Base-by-base conservation (phyloP, 2,888 invertebrate genomes). In the Apodemia duryi region DNA sequence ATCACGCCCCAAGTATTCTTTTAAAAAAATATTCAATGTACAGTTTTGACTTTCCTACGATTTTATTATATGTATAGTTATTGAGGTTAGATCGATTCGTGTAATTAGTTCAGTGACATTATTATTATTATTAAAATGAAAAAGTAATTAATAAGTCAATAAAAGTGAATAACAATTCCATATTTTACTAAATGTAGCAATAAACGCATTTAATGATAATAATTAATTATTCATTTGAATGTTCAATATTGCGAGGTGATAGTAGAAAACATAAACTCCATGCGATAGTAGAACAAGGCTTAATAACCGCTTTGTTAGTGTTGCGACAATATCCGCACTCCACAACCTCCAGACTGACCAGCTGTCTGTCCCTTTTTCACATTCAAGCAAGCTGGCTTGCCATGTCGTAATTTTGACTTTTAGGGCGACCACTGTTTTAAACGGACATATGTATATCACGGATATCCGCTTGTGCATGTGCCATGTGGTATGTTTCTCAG, bases 211-310 rank as follows among this genome's bases (percentile, higher is more conserved):
- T 32, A 38, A 38, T 38, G 38, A 38, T 6, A 43, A 10, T 2
- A 3, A 43, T 10, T 43, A 43, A 10, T 43, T 43, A 10, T 43
- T 43, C 11, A 43, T 43, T 43, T 11, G 9, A 43, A 43, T 43
- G 43, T 43, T 43, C 11, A 10, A 10, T 43, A 43, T 43, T 10
- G 10, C 43, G 43, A 43, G 10, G 52, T 52, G 52, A 52, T 52
- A 52, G 52, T 52, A 52, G 9, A 54, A 54, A 54, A 54, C 54
- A 28, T 29, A 54, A 54, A 54, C 28, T 52, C 52, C 51, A 9
- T 29, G 28, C 54, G 54, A 54, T 54, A 54, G 54, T 54, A 29
- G 54, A 54, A 54, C 54, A 54, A 54, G 54, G 54, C 54, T 54
- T 11, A 54, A 54, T 11, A 54, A 29, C 54, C 54, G 13, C 52